phyloP scores from a whole-genome alignment of 2,888 invertebrate species.

The Phyllotreta striolata region DNA sequence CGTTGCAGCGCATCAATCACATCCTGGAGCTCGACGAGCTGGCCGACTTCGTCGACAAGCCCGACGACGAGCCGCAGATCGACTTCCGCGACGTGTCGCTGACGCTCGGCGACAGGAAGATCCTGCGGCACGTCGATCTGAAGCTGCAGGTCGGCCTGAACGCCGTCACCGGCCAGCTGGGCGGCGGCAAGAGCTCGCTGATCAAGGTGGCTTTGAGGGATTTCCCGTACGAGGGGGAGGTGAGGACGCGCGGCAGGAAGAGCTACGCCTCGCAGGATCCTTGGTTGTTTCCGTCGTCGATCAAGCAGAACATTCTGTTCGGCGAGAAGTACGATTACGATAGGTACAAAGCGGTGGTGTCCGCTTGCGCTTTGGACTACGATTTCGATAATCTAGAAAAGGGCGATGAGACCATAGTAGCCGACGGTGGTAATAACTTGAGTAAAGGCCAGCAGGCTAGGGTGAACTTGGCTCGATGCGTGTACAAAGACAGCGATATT shows the following conservation, averaged over 20 bases:
- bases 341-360: conserved; percentile 66
- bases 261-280: conserved; percentile 71
- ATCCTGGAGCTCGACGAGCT: conserved; percentile 61
- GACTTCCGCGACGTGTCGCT: conserved; percentile 46
- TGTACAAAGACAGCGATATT: conserved; percentile 79
- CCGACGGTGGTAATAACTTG: conserved; percentile 80
- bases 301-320: conserved; percentile 82
- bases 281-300: conserved; percentile 68
- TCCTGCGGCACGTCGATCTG: conserved; percentile 61
- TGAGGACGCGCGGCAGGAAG: conserved; percentile 62
- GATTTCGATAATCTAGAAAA: conserved; percentile 65
- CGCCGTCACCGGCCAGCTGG: conserved; percentile 72
- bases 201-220: conserved; percentile 60
- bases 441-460: conserved; percentile 87
- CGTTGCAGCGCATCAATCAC: conserved; percentile 44
- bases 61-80: conserved; percentile 47
- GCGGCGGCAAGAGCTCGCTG: conserved; percentile 68
- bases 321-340: conserved; percentile 68
- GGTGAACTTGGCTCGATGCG: conserved; percentile 77
- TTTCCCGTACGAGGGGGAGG: conserved; percentile 58
- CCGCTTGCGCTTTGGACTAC: conserved; percentile 69
- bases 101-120: conserved; percentile 45
- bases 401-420: conserved; percentile 81
- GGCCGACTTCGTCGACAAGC: conserved; percentile 38
- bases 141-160: conserved; percentile 60